A percentile compares a stretch with the other conserved stretches of the same genome.
These are phyloP conservation scores for Charadrius vociferus DNA, from an alignment of 2,113 vertebrate genomes.

Conservation along the genomic window DNA sequence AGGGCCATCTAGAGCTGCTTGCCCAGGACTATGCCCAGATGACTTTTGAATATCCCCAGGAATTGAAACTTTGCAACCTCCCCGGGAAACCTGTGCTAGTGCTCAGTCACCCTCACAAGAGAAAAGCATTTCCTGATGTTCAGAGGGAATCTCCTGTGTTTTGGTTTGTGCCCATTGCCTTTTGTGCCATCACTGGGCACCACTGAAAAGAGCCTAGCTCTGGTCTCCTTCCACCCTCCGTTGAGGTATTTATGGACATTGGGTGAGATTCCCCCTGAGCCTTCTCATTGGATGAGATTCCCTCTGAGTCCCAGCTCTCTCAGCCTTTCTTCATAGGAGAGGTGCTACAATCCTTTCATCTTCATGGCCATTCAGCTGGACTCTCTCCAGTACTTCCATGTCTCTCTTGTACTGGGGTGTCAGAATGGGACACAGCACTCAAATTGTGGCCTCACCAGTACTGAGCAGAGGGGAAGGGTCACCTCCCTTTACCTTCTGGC, in stretches of 20 bases:
- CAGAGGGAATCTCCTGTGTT: not conserved
- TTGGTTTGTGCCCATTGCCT: not conserved
- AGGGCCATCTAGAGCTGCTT: not conserved
- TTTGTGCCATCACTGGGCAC: not conserved
- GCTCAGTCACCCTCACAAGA: not conserved
- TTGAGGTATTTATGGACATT: not conserved
- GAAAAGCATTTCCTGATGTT: not conserved
- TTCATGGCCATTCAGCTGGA: not conserved
- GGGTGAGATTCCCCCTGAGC: not conserved
- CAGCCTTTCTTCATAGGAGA: not conserved
- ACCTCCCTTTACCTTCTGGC: not conserved
- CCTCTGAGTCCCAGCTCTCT: not conserved
- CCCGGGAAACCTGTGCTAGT: not conserved
- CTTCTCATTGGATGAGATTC: not conserved
- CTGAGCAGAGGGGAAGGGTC: not conserved
- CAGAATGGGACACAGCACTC: not conserved
- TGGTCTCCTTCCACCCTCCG: not conserved
- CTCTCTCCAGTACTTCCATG: not conserved
- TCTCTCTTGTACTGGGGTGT: not conserved
- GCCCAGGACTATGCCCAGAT: not conserved
- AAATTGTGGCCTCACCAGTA: not conserved
- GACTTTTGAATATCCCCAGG: not conserved
- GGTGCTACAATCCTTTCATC: not conserved
- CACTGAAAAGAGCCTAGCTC: not conserved
- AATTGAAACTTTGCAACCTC: not conserved